Evolutionary conservation across 2,113 vertebrate species (phyloP).

Genomic region (Eulemur rufifrons): DNA sequence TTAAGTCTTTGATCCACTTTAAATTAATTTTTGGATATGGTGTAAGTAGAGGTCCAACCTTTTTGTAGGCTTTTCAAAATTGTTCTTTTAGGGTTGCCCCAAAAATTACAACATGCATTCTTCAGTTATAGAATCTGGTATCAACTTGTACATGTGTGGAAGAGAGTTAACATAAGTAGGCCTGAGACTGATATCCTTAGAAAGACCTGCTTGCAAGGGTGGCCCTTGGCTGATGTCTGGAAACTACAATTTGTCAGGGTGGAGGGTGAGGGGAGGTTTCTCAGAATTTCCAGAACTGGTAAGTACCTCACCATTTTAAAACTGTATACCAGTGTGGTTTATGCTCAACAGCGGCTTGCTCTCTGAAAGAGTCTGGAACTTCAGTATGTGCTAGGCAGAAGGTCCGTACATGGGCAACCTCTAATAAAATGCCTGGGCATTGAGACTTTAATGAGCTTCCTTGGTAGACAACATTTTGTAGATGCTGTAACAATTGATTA

Average conservation of each 20-base stretch:
- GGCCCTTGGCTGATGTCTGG: background rate
- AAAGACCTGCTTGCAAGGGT: background rate
- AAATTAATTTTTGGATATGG: background rate
- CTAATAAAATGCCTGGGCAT: background rate
- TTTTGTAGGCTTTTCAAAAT: background rate
- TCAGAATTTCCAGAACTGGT: background rate
- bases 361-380: background rate
- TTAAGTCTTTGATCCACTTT: background rate
- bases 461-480: background rate
- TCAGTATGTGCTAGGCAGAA: background rate
- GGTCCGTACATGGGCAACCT: background rate
- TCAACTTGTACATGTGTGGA: too few relatives aligned
- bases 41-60: background rate
- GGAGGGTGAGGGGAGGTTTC: background rate
- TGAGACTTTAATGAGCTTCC: background rate
- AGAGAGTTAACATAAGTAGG: background rate
- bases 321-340: background rate
- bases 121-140: background rate
- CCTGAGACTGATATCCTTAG: background rate
- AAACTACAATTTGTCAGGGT: background rate
- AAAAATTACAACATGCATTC: background rate
- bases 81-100: background rate
- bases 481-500: background rate
- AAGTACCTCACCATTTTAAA: background rate
- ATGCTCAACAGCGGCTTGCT: background rate